Base-by-base conservation (phyloP, 1,140 invertebrate species). In the Bombus superbus region DNA sequence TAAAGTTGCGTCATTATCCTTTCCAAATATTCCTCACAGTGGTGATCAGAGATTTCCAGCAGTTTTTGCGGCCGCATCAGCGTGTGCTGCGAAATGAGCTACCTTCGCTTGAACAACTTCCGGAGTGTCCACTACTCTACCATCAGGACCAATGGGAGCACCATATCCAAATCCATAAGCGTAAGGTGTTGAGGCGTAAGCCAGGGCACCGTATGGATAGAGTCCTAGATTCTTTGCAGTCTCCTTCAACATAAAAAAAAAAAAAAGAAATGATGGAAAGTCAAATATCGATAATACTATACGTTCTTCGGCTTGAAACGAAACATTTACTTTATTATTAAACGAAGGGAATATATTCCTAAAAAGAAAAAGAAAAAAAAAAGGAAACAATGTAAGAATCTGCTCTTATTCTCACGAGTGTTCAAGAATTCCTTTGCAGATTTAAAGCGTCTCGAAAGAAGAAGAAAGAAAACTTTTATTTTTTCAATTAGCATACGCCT, bases 31-130 rank as follows among this genome's bases (percentile, higher is more conserved):
- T 15, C 25, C 25, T n/a, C 2, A 18, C 11, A 66, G 10, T 38
- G 9, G 1, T 69, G 2, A 35, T 85, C 32, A 80, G 11, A 32
- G 6, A 38, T 81, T 44, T 32, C 9, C 68, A 44, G 69, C 79
- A n/a, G n/a, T 71, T 74, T 86, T 92, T 8, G 92, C 90, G 22
- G 94, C 93, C 42, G 94, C 96, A 64, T 94, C 94, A 35, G 95
- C 96, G 62, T 96, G 95, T n/a, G 96, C 95, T 6, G 95, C 95
- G 86, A 95, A 95, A 87, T 97, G 96, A 68, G 95, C 95, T 1
- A 94, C 94, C 84, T 96, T 96, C 68, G 96, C 96, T 15, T 94
- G 94, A 64, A 96, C 95, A 11, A 94, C 94, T 90, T 94, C 93
- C 38, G 92, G 91, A 10, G 93, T 94, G 83, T 94, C 93, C 2